Percentiles rank a stretch among this genome's conserved stretches.
Evolutionary conservation across 1,140 invertebrate genomes (phyloP).

Genomic region (Micrasema longulum): DNA sequence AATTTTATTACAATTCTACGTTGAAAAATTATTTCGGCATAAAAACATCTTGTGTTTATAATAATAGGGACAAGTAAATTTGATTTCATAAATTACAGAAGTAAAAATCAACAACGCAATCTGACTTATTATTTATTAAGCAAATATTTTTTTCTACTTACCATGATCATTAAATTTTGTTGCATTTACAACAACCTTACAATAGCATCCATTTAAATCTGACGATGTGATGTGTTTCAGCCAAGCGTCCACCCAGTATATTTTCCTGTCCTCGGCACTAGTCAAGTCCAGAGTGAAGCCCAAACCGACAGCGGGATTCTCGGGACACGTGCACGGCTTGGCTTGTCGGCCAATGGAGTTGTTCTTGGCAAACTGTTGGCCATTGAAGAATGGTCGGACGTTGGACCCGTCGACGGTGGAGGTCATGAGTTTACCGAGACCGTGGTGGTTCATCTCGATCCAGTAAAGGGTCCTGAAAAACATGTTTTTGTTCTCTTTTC

Average conservation of each 20-base stretch:
- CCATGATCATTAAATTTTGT: slow-evolving; percentile 62
- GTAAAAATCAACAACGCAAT: no score
- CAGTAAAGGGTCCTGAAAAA: slow-evolving; percentile 77
- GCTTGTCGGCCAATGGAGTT: slow-evolving; percentile 58
- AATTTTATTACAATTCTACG: no score
- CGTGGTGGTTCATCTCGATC: slow-evolving; percentile 73
- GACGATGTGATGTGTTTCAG: slow-evolving; percentile 72
- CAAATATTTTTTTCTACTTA: no score
- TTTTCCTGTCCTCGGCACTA: slow-evolving; percentile 67
- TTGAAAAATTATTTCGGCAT: no score
- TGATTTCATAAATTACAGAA: no score
- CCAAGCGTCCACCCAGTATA: slow-evolving; percentile 76
- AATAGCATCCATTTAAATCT: slow-evolving; percentile 77
- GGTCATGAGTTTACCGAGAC: slow-evolving; percentile 73
- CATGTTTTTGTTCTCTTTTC: no score
- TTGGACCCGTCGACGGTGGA: slow-evolving; percentile 70
- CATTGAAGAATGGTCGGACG: slow-evolving; percentile 71
- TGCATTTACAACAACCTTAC: slow-evolving; percentile 71
- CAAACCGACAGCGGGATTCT: slow-evolving; percentile 70
- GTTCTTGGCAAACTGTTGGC: slow-evolving; percentile 55
- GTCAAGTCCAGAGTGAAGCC: slow-evolving; percentile 77
- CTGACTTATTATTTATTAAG: no score
- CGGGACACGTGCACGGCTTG: slow-evolving; percentile 70
- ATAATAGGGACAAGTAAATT: no score
- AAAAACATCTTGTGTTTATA: no score